Conservation (phyloP, 1,140 invertebrate species). For the Dreissena rostriformis region DNA sequence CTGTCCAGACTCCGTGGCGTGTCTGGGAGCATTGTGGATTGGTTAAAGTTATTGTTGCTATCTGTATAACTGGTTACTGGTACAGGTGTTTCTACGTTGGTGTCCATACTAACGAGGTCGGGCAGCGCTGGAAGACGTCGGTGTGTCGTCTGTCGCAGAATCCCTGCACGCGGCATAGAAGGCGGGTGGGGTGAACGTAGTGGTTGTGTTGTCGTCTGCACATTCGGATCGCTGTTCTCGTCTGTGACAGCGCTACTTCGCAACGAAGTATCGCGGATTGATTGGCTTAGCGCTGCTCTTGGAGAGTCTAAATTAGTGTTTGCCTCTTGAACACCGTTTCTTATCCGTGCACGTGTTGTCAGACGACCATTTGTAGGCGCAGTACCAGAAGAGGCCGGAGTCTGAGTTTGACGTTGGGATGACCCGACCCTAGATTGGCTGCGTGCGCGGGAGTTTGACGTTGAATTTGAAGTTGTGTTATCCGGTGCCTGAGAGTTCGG, state of each 20-base stretch:
- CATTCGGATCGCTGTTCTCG: constrained; percentile 14
- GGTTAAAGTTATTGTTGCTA: constrained; percentile 45
- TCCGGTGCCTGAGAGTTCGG: not conserved
- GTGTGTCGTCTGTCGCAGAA: not conserved
- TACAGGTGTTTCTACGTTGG: constrained; percentile 18
- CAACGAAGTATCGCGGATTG: constrained; percentile 16
- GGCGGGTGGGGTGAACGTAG: constrained; percentile 13
- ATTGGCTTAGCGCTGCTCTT: not conserved
- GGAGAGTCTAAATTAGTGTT: not conserved
- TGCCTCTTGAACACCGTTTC: constrained; percentile 12
- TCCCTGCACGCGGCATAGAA: constrained; percentile 1
- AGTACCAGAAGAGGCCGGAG: constrained; percentile 6
- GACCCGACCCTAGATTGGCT: constrained; percentile 5
- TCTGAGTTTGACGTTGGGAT: constrained; percentile 28
- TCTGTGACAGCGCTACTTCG: not conserved
- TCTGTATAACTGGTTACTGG: constrained; percentile 8
- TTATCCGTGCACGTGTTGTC: constrained; percentile 46
- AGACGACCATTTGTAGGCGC: constrained; percentile 15
- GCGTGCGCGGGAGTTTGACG: constrained; percentile 3
- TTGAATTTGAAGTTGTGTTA: not conserved
- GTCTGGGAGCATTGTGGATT: not conserved
- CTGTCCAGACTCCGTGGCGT: not conserved
- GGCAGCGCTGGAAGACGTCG: constrained; percentile 65
- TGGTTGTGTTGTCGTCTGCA: constrained; percentile 27
- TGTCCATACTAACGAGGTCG: constrained; percentile 39